phyloP scores from a whole-genome alignment of 2,888 invertebrate species.

The Phytoseiulus persimilis region DNA sequence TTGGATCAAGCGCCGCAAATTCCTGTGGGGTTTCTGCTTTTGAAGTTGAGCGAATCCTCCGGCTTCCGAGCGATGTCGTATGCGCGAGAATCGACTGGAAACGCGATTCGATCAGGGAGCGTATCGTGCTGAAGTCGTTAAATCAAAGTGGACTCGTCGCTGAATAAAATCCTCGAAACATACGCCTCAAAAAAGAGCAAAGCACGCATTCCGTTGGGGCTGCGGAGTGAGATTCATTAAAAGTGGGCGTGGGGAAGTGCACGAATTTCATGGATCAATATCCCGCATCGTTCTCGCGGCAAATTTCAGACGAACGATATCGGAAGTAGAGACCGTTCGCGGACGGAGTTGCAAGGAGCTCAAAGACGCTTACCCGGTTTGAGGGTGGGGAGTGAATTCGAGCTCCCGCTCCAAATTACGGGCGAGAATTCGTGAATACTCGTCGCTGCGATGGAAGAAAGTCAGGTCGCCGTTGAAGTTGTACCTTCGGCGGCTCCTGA shows the following conservation, averaged over 20 bases:
- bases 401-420: constrained; percentile 6
- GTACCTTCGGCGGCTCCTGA: constrained; percentile 18
- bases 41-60: background rate
- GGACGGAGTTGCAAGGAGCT: background rate
- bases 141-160: background rate
- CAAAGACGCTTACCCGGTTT: background rate
- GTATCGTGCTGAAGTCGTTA: background rate
- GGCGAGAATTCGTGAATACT: constrained; percentile 12
- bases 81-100: background rate
- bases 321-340: background rate
- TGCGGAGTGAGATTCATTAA: background rate
- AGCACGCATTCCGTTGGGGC: background rate
- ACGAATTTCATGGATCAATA: background rate
- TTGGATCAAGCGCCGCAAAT: background rate
- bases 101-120: background rate
- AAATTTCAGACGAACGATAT: background rate
- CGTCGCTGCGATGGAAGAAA: background rate
- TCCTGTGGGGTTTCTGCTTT: constrained; percentile 20
- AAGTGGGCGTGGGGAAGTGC: background rate
- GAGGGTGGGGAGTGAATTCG: background rate
- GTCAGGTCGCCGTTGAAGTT: constrained; percentile 19
- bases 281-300: background rate
- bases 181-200: background rate
- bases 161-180: background rate
- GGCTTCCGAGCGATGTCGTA: background rate